Conservation (phyloP, 2,113 vertebrate genomes). For the Andinoacara biseriatus region DNA sequence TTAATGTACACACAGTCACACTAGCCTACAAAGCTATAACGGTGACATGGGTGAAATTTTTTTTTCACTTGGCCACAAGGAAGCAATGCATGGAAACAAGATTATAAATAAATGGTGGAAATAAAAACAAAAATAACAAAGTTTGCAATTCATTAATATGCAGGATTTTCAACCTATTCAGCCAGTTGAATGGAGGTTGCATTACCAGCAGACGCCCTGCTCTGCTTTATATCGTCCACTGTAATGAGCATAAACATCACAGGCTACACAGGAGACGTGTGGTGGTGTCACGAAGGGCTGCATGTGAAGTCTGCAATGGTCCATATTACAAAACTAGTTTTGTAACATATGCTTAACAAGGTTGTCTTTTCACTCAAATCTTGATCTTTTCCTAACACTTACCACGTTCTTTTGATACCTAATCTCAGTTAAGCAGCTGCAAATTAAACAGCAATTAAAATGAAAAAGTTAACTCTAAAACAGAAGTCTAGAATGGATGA, state of each 20-base stretch:
- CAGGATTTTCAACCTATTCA: not conserved
- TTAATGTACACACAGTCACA: not conserved
- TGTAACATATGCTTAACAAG: not conserved
- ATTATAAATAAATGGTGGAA: not conserved
- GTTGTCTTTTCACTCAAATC: not conserved
- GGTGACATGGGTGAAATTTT: not conserved
- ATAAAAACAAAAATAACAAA: not conserved
- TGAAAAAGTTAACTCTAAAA: no score
- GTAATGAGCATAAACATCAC: not conserved
- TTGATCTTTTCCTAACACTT: no score
- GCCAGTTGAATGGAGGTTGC: rapidly evolving
- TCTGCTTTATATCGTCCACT: not conserved
- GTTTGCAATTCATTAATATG: not conserved
- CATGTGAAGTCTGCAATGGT: not conserved
- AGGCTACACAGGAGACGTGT: not conserved
- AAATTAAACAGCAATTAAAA: not conserved
- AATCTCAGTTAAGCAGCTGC: not conserved
- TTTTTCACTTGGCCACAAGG: not conserved
- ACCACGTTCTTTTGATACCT: no score
- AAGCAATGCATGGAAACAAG: not conserved
- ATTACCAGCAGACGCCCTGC: not conserved
- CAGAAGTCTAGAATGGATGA: no score
- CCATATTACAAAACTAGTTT: not conserved
- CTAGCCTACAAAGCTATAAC: not conserved
- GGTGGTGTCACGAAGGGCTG: not conserved